These are phyloP conservation scores for Belgica antarctica DNA, from an alignment of 2,888 invertebrate species.

Conservation along the genomic window DNA sequence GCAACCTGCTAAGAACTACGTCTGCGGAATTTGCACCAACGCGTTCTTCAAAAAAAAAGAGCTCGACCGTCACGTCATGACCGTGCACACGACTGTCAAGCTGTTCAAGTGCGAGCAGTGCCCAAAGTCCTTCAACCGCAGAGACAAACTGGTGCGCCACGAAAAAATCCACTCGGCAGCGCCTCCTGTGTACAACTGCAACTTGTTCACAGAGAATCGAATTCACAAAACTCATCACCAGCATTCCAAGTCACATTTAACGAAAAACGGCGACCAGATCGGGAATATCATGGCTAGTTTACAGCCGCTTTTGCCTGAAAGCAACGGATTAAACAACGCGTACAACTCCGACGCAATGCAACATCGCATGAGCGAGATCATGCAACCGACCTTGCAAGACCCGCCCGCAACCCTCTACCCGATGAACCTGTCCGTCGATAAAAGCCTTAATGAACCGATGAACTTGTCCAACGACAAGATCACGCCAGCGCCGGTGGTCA, in stretches of 20 bases:
- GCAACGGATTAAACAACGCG: background rate
- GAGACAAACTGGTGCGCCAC: conserved; percentile 35
- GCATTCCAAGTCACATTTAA: background rate
- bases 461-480: conserved; percentile 26
- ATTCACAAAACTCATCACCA: conserved; percentile 19
- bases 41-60: conserved; percentile 28
- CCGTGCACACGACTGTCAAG: background rate
- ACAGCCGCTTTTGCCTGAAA: background rate
- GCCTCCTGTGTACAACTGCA: conserved; percentile 16
- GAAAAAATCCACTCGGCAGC: conserved; percentile 15
- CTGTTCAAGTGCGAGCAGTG: conserved; percentile 23
- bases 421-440: conserved; percentile 6
- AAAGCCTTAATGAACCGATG: conserved; percentile 13
- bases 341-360: background rate
- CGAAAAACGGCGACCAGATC: background rate
- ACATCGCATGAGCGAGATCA: background rate
- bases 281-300: background rate
- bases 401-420: background rate
- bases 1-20: background rate
- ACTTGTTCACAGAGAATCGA: conserved; percentile 25
- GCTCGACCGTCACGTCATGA: conserved; percentile 33
- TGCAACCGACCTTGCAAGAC: background rate
- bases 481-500: background rate
- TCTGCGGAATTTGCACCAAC: conserved; percentile 23
- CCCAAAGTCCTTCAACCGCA: conserved; percentile 18